These are phyloP conservation scores for Ophiodon elongatus DNA, from an alignment of 2,113 vertebrate genomes.

Conservation along the genomic window DNA sequence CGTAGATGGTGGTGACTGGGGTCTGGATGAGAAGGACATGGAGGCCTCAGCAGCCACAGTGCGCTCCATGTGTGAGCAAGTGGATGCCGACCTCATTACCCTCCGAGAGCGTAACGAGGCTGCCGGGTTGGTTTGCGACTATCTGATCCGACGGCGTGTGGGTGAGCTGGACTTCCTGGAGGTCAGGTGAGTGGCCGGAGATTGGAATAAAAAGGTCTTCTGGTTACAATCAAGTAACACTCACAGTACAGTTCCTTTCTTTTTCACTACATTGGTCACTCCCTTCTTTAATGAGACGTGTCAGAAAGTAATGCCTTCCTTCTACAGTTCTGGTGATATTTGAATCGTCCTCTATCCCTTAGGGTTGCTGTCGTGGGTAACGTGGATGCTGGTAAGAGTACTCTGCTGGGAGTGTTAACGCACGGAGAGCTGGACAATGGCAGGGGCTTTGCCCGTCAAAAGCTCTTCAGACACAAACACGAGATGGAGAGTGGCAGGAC, in stretches of 20 bases:
- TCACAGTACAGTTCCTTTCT: too few species aligned
- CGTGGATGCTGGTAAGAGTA: constrained; percentile 97
- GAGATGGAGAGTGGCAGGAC: constrained; percentile 98
- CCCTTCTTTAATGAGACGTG: neutral
- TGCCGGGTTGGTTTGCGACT: constrained; percentile 93
- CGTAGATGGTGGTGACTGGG: constrained; percentile 95
- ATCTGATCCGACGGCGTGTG: constrained; percentile 94
- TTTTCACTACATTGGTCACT: neutral
- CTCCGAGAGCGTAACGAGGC: constrained; percentile 93
- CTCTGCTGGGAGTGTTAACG: constrained; percentile 94
- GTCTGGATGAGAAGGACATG: constrained; percentile 95
- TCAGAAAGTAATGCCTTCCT: neutral
- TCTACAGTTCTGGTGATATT: neutral
- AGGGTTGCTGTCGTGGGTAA: constrained; percentile 99
- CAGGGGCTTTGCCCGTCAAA: constrained; percentile 97
- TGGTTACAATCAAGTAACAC: neutral
- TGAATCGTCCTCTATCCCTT: constrained; percentile 9
- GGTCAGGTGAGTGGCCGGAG: constrained; percentile 90
- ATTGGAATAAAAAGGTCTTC: neutral
- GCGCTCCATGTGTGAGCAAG: constrained; percentile 95
- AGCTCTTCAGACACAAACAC: constrained; percentile 98
- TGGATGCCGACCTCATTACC: constrained; percentile 93
- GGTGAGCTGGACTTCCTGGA: constrained; percentile 99
- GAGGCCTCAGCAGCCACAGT: constrained; percentile 95
- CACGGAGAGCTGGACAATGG: constrained; percentile 98